Evolutionary conservation across 2,113 vertebrate species (phyloP).

Genomic region (Mystacornis crossleyi): DNA sequence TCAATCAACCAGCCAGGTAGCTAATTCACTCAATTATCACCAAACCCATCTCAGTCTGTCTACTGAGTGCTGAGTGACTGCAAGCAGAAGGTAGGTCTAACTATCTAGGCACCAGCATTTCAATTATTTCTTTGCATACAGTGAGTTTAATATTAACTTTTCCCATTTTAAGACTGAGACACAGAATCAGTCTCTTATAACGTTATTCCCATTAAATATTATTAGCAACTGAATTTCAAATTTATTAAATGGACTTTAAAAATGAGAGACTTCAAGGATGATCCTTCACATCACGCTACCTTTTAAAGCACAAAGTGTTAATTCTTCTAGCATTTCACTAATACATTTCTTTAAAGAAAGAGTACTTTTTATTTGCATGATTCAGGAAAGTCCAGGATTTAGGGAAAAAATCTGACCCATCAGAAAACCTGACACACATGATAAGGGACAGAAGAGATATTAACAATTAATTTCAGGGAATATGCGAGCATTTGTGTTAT

Average conservation of each 20-base stretch:
- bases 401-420: accelerated
- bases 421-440: neutral
- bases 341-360: neutral
- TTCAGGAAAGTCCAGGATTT: neutral
- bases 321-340: neutral
- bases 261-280: neutral
- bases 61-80: neutral
- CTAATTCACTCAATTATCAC: neutral
- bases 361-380: neutral
- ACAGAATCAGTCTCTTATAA: neutral
- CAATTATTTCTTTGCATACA: neutral
- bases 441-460: neutral
- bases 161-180: neutral
- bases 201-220: neutral
- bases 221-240: neutral
- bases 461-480: neutral
- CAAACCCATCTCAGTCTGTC: neutral
- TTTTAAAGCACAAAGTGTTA: neutral
- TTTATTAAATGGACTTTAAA: neutral
- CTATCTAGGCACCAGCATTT: neutral
- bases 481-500: neutral
- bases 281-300: neutral
- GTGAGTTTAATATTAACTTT: neutral
- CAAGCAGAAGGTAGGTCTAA: neutral
- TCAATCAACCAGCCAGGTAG: neutral